A percentile compares a stretch with the other conserved stretches of the same genome.
Evolutionary conservation across 2,113 vertebrate genomes (phyloP).

Genomic region (Nibea coibor): DNA sequence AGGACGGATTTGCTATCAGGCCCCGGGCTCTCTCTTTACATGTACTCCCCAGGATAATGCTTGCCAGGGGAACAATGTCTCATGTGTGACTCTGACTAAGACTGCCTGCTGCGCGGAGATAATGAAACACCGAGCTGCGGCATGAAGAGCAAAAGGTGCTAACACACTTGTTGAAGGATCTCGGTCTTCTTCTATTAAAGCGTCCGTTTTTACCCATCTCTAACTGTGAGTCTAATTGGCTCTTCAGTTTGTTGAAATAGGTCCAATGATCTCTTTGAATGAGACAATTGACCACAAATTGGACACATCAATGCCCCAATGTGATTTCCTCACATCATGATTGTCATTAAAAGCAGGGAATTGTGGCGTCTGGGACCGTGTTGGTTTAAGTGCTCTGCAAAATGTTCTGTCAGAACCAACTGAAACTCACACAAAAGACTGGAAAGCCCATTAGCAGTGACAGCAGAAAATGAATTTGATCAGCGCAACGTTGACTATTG

Average conservation of each 20-base stretch:
- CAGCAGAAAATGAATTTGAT: constrained; percentile 61
- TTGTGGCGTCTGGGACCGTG: constrained; percentile 17
- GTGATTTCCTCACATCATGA: constrained; percentile 27
- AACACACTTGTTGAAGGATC: constrained; percentile 59
- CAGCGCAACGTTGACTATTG: constrained; percentile 24
- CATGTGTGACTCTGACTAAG: constrained; percentile 56
- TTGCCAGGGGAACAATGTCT: constrained; percentile 54
- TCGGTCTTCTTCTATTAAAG: constrained; percentile 46
- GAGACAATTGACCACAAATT: constrained; percentile 64
- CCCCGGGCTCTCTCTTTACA: constrained; percentile 32
- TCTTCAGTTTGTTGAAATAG: constrained; percentile 50
- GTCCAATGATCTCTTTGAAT: constrained; percentile 57
- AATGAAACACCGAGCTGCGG: constrained; percentile 57
- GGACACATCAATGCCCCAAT: constrained; percentile 36
- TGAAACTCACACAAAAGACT: constrained; percentile 54
- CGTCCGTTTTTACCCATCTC: constrained; percentile 19
- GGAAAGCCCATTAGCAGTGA: constrained; percentile 59
- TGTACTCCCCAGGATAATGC: constrained; percentile 47
- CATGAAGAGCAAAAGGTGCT: constrained; percentile 47
- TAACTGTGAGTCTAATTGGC: constrained; percentile 43
- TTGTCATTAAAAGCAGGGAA: constrained; percentile 50
- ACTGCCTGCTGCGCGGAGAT: constrained; percentile 61
- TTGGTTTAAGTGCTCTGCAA: constrained; percentile 48
- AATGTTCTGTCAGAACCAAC: constrained; percentile 40
- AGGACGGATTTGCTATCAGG: constrained; percentile 32